These are phyloP conservation scores for Mus musculus DNA, from an alignment of 2,113 vertebrate genomes.

Conservation along the genomic window DNA sequence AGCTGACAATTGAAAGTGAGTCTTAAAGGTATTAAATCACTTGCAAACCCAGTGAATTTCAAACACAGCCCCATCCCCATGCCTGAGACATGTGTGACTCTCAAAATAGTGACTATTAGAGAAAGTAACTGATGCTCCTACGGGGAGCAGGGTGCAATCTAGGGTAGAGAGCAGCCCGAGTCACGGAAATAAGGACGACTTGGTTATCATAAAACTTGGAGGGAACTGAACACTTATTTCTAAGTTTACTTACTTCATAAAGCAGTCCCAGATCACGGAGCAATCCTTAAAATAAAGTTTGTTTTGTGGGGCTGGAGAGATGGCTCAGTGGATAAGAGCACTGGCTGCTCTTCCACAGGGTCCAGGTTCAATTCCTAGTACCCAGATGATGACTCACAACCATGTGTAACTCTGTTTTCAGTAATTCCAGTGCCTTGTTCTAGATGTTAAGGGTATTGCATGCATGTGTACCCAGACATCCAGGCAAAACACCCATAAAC, in stretches of 20 bases:
- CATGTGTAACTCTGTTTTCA: background rate
- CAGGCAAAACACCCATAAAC: background rate
- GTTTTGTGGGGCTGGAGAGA: background rate
- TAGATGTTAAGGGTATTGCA: background rate
- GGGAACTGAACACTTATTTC: constrained; percentile 30
- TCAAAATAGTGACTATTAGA: no score
- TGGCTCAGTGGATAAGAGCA: background rate
- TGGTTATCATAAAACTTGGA: constrained; percentile 20
- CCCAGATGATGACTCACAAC: background rate
- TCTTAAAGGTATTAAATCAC: background rate
- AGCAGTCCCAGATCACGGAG: background rate
- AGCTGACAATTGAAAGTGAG: background rate
- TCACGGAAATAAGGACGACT: background rate
- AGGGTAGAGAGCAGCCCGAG: background rate
- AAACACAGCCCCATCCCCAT: background rate
- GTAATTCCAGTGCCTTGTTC: background rate
- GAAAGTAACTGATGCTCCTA: background rate
- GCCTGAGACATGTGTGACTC: background rate
- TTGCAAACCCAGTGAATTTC: background rate
- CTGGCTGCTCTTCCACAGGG: background rate
- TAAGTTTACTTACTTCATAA: constrained; percentile 20
- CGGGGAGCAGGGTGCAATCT: background rate
- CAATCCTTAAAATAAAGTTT: background rate
- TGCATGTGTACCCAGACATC: background rate
- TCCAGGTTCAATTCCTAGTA: background rate